Base-by-base conservation (phyloP, 2,888 invertebrate genomes). In the Leucoma salicis region DNA sequence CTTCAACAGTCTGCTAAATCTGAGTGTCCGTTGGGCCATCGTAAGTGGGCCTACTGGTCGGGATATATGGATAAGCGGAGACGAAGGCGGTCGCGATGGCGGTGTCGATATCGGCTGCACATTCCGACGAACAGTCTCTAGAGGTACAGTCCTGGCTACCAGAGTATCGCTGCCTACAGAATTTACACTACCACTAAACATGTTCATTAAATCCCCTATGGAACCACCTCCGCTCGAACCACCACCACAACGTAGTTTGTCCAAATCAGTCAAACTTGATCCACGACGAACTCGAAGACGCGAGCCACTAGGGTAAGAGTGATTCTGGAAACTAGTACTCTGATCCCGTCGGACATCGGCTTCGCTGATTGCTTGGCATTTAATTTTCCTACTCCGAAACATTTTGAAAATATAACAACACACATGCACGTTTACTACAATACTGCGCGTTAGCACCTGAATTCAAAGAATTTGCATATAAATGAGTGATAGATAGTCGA, bases 151-250 rank as follows among this genome's bases (percentile, higher is more conserved):
- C 60, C 92, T 90, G 6, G 95, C 94, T 29, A 95, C 92, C 56
- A 95, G 76, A 34, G 92, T 92, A 61, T 95, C 95, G 75, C 94
- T 94, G 12, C 93, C 91, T 1, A 94, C 91, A 58, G 94, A 94
- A 89, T 92, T 93, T 48, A 90, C 92, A 67, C 92, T 93, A 27
- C 93, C 93, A 47, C 94, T 94, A 66, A 93, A 94, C 70, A 92
- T 92, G 75, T 95, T 95, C 95, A 95, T 95, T 62, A 95, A 81
- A 74, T 95, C 95, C 2, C 95, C 95, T 33, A 95, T 94, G 59
- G 94, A 94, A 12, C 93, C 93, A 13, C 90, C 86, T 2, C 86
- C 82, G 46, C 84, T 88, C 0, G 88, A 84, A 1, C 86, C 80
- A 8, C 74, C 82, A 16, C 81, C 73, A 39, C 78, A 89, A 42